Conservation (phyloP, 2,888 invertebrate species). For the Lacanobia oleracea region DNA sequence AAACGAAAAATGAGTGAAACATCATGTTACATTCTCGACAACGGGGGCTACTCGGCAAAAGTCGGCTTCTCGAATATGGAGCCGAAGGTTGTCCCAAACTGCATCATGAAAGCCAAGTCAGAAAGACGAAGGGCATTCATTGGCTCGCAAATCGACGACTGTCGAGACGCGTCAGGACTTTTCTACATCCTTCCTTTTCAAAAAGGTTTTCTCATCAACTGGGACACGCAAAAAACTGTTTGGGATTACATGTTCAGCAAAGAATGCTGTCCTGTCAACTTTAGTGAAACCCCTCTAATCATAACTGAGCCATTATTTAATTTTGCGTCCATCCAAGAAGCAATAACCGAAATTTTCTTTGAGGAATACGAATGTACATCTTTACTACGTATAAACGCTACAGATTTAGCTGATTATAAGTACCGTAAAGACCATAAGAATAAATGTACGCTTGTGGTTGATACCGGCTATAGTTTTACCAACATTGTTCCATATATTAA, state of each 20-base stretch:
- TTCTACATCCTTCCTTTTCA: constrained; percentile 98
- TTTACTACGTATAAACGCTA: constrained; percentile 94
- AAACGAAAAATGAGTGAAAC: constrained; percentile 80
- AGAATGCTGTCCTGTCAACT: constrained; percentile 94
- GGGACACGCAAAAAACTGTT: constrained; percentile 98
- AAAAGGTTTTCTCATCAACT: constrained; percentile 98
- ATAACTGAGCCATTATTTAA: constrained; percentile 99
- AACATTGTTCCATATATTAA: constrained; percentile 98
- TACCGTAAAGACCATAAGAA: constrained; percentile 90
- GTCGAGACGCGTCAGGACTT: constrained; percentile 98
- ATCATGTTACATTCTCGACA: constrained; percentile 94
- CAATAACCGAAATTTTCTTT: constrained; percentile 98
- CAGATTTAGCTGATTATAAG: constrained; percentile 94
- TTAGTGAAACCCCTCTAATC: constrained; percentile 94
- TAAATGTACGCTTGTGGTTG: constrained; percentile 95
- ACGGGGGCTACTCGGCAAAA: constrained; percentile 97
- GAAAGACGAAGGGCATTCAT: constrained; percentile 98
- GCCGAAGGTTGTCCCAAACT: constrained; percentile 96
- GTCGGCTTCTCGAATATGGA: constrained; percentile 94
- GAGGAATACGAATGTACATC: constrained; percentile 98
- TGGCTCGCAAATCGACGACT: constrained; percentile 98
- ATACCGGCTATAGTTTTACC: constrained; percentile 98
- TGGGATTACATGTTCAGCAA: constrained; percentile 99
- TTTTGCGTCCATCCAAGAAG: constrained; percentile 97
- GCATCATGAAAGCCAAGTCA: constrained; percentile 99